These are phyloP conservation scores for Hemibagrus guttatus DNA, from an alignment of 2,797 vertebrate species.

Conservation along the genomic window DNA sequence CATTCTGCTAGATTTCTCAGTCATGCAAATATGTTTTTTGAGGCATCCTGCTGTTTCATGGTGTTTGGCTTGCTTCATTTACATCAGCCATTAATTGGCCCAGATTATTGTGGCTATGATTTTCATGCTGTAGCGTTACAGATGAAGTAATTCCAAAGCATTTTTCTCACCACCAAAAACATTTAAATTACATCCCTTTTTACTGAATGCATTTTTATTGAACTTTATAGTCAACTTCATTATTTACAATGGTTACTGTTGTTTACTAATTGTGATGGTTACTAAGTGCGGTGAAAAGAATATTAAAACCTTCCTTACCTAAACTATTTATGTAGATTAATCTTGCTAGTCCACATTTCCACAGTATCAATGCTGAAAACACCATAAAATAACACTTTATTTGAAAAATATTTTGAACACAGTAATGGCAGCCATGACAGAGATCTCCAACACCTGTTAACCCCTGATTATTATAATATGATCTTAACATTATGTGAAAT, in stretches of 20 bases:
- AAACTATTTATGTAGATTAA: not conserved
- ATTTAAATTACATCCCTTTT: not conserved
- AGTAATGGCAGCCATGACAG: not conserved
- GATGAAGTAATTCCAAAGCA: not conserved
- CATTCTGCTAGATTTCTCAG: not conserved
- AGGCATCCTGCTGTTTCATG: slow-evolving; percentile 3
- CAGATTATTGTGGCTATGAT: slow-evolving; percentile 16
- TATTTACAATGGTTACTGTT: not conserved
- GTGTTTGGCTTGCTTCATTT: slow-evolving; percentile 14
- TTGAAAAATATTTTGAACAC: not conserved
- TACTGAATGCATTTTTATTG: not conserved
- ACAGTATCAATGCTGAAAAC: not conserved
- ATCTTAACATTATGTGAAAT: not conserved
- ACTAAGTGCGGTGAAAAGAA: not conserved
- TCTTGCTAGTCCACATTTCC: not conserved
- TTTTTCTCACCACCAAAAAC: not conserved
- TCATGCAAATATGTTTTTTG: slow-evolving; percentile 12
- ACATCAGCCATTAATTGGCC: slow-evolving; percentile 5
- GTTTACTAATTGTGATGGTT: not conserved
- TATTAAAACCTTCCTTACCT: not conserved
- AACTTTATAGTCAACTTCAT: not conserved
- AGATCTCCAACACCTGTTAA: not conserved
- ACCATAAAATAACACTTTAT: not conserved
- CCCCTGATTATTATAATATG: not conserved
- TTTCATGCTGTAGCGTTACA: not conserved